These are phyloP conservation scores for Ornithorhynchus anatinus DNA, from an alignment of 2,113 vertebrate species.

Conservation along the genomic window DNA sequence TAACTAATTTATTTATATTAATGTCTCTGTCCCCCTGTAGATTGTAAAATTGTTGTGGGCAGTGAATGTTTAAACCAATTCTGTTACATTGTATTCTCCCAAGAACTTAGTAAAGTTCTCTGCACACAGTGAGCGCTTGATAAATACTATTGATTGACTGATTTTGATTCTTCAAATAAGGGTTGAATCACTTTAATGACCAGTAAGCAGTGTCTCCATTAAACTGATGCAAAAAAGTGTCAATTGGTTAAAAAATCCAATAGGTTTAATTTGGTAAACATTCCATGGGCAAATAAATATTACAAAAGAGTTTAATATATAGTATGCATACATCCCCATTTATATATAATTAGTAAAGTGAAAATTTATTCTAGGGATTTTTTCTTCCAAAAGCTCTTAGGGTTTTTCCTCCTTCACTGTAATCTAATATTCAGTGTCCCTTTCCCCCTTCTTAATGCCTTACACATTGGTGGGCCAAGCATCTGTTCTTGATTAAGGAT, in stretches of 20 bases:
- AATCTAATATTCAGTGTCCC: slow-evolving; percentile 36
- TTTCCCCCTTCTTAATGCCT: slow-evolving; percentile 42
- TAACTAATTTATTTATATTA: too few relatives aligned
- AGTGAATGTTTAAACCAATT: too few relatives aligned
- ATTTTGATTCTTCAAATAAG: not conserved
- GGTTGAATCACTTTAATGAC: not conserved
- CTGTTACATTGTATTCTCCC: too few relatives aligned
- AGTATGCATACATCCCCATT: slow-evolving; percentile 3
- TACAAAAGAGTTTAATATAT: slow-evolving; percentile 22
- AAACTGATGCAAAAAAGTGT: not conserved
- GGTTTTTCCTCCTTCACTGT: not conserved
- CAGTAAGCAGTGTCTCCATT: not conserved
- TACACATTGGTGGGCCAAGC: slow-evolving; percentile 41
- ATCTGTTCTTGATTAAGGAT: slow-evolving; percentile 65
- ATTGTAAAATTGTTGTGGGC: too few relatives aligned
- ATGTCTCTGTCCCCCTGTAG: too few relatives aligned
- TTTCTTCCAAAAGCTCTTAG: not conserved
- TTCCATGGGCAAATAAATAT: slow-evolving; percentile 5
- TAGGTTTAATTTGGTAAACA: slow-evolving; percentile 1
- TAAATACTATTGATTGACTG: too few relatives aligned
- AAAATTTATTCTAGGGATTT: slow-evolving; percentile 19
- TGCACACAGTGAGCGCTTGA: too few relatives aligned
- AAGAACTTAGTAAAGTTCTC: too few relatives aligned
- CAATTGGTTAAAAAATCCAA: not conserved
- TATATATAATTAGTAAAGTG: slow-evolving; percentile 19